phyloP scores from a whole-genome alignment of 2,113 vertebrate species.

The Gavialis gangeticus region DNA sequence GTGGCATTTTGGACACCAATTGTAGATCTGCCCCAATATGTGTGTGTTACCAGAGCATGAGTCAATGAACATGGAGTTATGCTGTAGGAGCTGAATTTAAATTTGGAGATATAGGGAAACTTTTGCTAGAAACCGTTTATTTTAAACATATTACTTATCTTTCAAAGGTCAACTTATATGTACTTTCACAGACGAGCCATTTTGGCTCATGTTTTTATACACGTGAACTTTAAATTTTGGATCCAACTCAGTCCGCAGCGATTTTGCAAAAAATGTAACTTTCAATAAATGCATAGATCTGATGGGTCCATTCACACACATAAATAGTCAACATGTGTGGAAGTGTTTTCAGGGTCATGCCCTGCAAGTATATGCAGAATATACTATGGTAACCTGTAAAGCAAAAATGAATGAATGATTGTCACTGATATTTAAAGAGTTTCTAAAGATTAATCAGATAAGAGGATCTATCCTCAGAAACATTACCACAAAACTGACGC shows the following conservation, averaged over 20 bases:
- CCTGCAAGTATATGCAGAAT: background rate
- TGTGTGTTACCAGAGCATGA: background rate
- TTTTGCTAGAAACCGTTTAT: background rate
- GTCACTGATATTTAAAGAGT: background rate
- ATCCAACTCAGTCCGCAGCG: background rate
- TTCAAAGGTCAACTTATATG: background rate
- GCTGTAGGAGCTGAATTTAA: background rate
- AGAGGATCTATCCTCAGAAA: background rate
- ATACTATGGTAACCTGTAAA: background rate
- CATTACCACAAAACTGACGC: background rate
- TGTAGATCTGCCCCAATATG: background rate
- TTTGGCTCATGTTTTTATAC: background rate
- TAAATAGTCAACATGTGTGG: rapidly evolving
- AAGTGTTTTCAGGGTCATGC: background rate
- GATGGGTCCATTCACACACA: rapidly evolving
- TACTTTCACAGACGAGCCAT: background rate
- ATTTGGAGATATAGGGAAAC: background rate
- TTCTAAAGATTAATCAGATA: background rate
- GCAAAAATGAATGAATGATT: background rate
- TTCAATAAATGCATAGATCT: background rate
- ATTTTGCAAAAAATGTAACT: background rate
- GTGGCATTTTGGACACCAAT: background rate
- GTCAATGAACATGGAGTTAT: background rate
- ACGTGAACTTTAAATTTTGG: background rate
- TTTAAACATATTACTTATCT: background rate